Evolutionary conservation across 2,113 vertebrate species (phyloP).

Genomic region (Sardina pilchardus): DNA sequence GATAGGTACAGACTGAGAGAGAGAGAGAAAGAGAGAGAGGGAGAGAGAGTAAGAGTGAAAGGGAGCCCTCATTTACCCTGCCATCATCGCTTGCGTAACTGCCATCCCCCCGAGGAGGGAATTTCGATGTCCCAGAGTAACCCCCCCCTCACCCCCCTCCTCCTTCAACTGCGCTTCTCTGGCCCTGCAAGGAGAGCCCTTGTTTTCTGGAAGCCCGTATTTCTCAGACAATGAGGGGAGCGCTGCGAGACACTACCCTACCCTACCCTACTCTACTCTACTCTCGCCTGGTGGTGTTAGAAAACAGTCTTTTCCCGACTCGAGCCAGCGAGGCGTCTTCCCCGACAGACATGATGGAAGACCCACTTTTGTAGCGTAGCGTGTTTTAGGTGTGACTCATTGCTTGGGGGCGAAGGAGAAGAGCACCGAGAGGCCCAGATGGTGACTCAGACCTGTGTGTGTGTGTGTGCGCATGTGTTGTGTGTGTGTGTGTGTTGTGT

Average conservation of each 20-base stretch:
- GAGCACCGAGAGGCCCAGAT: slow-evolving; percentile 39
- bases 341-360: slow-evolving; percentile 49
- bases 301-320: background rate
- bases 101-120: background rate
- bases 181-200: background rate
- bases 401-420: slow-evolving; percentile 24
- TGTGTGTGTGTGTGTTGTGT: background rate
- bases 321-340: background rate
- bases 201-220: background rate
- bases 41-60: background rate
- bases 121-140: background rate
- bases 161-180: background rate
- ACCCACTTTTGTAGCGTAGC: background rate
- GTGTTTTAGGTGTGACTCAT: slow-evolving; percentile 30
- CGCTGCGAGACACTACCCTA: background rate
- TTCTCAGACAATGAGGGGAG: background rate
- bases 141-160: background rate
- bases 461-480: slow-evolving; percentile 14
- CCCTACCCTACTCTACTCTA: background rate
- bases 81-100: slow-evolving; percentile 14
- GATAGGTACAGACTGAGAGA: background rate
- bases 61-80: slow-evolving; percentile 19
- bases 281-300: background rate
- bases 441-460: background rate
- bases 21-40: background rate